Percentiles rank a stretch among this genome's conserved stretches.
Evolutionary conservation across 2,888 invertebrate species (phyloP).

Genomic region (Notocelia uddmanniana): DNA sequence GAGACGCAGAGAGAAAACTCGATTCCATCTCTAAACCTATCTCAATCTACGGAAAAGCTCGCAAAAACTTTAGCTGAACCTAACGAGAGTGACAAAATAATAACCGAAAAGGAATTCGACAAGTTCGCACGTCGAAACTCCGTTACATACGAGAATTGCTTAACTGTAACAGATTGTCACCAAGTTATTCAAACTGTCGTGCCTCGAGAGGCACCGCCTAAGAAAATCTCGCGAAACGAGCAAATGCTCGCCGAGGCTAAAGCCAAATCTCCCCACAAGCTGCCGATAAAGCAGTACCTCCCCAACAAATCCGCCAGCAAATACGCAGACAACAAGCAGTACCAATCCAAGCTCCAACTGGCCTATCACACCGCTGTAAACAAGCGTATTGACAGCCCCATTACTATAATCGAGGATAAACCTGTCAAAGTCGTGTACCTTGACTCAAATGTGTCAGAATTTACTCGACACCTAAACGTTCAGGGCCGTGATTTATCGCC

Average conservation of each 20-base stretch:
- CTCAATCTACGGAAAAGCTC: conserved; percentile 53
- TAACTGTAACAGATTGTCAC: conserved; percentile 72
- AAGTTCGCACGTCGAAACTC: conserved; percentile 80
- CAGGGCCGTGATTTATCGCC: conserved; percentile 76
- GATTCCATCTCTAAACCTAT: conserved; percentile 17
- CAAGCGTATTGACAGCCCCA: conserved; percentile 72
- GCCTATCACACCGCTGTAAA: conserved; percentile 77
- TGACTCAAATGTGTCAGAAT: conserved; percentile 65
- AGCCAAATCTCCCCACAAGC: conserved; percentile 62
- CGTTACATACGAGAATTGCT: conserved; percentile 73
- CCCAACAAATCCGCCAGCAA: conserved; percentile 57
- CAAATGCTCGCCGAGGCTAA: conserved; percentile 62
- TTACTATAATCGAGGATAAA: conserved; percentile 79
- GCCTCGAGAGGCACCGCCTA: conserved; percentile 63
- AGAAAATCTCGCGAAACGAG: conserved; percentile 66
- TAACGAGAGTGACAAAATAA: conserved; percentile 64
- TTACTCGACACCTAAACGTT: conserved; percentile 65
- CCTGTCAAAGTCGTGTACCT: conserved; percentile 80
- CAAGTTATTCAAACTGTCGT: conserved; percentile 71
- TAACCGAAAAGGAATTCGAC: conserved; percentile 82
- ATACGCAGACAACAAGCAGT: conserved; percentile 66
- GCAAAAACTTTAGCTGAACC: conserved; percentile 21
- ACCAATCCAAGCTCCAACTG: conserved; percentile 75
- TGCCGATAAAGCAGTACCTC: conserved; percentile 56
- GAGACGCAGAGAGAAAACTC: conserved; percentile 52